Base-by-base conservation (phyloP, 2,888 invertebrate genomes). In the Tiliacea aurago region DNA sequence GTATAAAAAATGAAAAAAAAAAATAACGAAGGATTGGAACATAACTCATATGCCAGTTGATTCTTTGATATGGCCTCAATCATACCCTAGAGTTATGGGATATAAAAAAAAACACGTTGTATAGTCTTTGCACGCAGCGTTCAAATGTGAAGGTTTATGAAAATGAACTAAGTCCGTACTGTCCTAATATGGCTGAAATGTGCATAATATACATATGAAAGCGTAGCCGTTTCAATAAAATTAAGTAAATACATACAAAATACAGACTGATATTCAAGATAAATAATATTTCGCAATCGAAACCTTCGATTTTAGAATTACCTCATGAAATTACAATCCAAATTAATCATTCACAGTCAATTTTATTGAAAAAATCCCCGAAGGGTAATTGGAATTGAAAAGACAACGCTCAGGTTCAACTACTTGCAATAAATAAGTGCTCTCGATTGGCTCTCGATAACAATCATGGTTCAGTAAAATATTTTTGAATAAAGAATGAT, bases 361-460 rank as follows among this genome's bases (percentile, higher is more conserved):
- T 70, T 47, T 62, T 72, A 83, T 73, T 61, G 58, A 56, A 68
- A 78, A 83, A 33, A 59, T 68, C 10, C 78, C 83, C 73, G n/a
- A 23, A 47, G 70, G 73, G 56, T 73, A 55, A 68, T 70, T 78
- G 70, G 51, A 78, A 77, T 71, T 76, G 53, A 70, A 70, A 80
- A 75, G 58, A 63, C 63, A 65, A 55, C 45, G 62, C 45, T 72
- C 67, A 49, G 61, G 72, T 78, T 78, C 62, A 72, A 72, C 53
- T 72, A 65, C 23, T 77, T 45, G 55, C 64, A 15, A 76, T 67
- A 66, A 74, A 63, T 23, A 23, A 59, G n/a, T 49, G 49, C 23
- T 62, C 37, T 65, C 45, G 55, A 41, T 53, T 49, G 53, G 37
- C 37, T 51, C 61, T 73, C 37, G 45, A 41, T 47, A 63, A 58